phyloP scores from a whole-genome alignment of 2,888 invertebrate species.

The Cryptosula pallasiana region DNA sequence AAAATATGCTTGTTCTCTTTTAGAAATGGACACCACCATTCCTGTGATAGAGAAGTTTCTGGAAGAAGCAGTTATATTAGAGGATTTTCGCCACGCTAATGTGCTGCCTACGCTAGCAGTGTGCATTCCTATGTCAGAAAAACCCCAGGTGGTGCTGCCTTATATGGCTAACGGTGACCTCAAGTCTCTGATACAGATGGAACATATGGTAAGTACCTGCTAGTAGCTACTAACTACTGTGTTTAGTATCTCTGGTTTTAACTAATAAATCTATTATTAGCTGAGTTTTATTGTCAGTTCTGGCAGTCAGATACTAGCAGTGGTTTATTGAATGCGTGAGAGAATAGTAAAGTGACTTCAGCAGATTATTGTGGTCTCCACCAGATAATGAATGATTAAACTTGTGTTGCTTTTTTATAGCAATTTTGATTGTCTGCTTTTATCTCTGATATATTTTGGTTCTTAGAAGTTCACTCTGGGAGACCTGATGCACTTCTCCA shows the following conservation, averaged over 20 bases:
- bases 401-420: too few species aligned
- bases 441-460: too few species aligned
- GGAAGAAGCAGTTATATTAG: conserved; percentile 52
- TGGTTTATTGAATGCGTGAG: too few species aligned
- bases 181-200: conserved; percentile 51
- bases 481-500: conserved; percentile 55
- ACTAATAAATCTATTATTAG: too few species aligned
- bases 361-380: too few species aligned
- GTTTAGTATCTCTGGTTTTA: too few species aligned
- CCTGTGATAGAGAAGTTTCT: conserved; percentile 44
- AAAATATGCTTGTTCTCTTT: too few species aligned
- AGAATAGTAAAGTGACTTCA: too few species aligned
- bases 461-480: conserved; percentile 56
- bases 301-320: too few species aligned
- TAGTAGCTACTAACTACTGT: too few species aligned
- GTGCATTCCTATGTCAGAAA: conserved; percentile 41
- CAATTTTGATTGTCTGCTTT: conserved; percentile 1
- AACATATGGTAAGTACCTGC: conserved; percentile 46
- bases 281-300: too few species aligned
- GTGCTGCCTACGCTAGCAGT: conserved; percentile 50
- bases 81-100: conserved; percentile 52
- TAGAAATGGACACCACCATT: conserved; percentile 6
- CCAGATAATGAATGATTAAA: too few species aligned
- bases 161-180: conserved; percentile 58
- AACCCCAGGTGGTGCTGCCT: conserved; percentile 57